Conservation (phyloP, 1,140 invertebrate species). For the Sarcophaga bullata region DNA sequence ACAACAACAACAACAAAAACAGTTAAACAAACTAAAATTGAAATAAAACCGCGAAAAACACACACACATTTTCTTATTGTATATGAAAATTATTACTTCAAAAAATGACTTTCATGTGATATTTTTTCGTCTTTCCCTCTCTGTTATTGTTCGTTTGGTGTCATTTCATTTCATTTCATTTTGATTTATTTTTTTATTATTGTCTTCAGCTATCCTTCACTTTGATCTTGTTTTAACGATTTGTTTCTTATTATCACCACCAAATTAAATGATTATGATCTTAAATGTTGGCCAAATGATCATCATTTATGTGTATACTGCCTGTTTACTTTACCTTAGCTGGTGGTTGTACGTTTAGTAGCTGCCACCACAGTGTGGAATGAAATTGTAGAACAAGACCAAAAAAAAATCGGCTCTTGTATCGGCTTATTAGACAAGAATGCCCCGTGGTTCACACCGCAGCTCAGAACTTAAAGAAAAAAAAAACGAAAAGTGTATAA, state of each 20-base stretch:
- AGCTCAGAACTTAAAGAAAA: too few species aligned
- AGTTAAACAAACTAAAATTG: too few species aligned
- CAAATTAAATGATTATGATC: conserved; percentile 37
- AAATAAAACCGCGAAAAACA: too few species aligned
- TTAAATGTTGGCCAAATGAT: neutral
- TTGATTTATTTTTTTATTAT: too few species aligned
- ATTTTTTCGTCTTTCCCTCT: neutral
- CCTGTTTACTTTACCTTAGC: neutral
- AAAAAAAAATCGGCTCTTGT: too few species aligned
- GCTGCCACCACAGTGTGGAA: neutral
- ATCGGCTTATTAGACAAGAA: too few species aligned
- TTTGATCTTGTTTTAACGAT: conserved; percentile 40
- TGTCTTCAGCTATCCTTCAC: conserved; percentile 2
- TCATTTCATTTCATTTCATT: neutral
- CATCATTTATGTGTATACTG: neutral
- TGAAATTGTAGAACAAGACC: neutral
- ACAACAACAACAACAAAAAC: neutral
- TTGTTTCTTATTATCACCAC: conserved; percentile 35
- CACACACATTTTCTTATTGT: too few species aligned
- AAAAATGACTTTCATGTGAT: conserved; percentile 19
- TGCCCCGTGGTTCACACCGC: too few species aligned
- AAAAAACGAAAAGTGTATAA: too few species aligned
- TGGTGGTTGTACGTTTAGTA: neutral
- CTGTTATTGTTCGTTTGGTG: neutral
- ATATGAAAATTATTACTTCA: neutral